Evolutionary conservation across 2,113 vertebrate genomes (phyloP).

Genomic region (Pedionomus torquatus): DNA sequence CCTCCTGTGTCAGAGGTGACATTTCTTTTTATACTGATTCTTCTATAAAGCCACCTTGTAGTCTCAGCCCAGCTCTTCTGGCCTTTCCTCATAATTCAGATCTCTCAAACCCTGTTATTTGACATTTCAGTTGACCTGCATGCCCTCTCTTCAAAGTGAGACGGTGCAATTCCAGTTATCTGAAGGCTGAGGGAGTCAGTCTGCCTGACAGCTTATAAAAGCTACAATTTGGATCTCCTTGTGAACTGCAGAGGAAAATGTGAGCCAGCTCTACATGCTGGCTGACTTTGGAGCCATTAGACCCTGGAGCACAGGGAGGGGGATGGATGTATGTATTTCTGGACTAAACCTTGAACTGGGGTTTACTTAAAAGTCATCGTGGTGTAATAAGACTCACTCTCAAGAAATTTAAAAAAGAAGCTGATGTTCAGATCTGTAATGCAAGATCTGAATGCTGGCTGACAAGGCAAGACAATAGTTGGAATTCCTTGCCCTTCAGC

Average conservation of each 20-base stretch:
- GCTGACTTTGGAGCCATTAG: background rate
- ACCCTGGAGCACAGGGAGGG: background rate
- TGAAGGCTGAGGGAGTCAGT: constrained; percentile 41
- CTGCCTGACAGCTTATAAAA: constrained; percentile 28
- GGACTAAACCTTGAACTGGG: background rate
- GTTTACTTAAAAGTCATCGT: background rate
- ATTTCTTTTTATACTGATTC: background rate
- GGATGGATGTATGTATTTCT: background rate
- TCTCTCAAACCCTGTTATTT: constrained; percentile 11
- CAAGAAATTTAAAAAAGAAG: background rate
- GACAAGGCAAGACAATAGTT: background rate
- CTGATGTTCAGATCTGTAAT: background rate
- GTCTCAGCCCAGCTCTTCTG: background rate
- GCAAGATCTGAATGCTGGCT: background rate
- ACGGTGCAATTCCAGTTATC: constrained; percentile 27
- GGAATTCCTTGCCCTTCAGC: background rate
- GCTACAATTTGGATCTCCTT: constrained; percentile 8
- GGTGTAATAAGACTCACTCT: background rate
- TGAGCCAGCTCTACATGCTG: background rate
- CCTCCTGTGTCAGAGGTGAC: background rate
- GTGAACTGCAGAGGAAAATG: background rate
- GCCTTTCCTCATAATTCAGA: constrained; percentile 40
- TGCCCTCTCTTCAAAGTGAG: constrained; percentile 38
- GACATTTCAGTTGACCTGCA: background rate
- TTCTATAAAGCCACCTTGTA: background rate